These are phyloP conservation scores for Eupithecia vulgata DNA, from an alignment of 2,888 invertebrate genomes.

Conservation along the genomic window DNA sequence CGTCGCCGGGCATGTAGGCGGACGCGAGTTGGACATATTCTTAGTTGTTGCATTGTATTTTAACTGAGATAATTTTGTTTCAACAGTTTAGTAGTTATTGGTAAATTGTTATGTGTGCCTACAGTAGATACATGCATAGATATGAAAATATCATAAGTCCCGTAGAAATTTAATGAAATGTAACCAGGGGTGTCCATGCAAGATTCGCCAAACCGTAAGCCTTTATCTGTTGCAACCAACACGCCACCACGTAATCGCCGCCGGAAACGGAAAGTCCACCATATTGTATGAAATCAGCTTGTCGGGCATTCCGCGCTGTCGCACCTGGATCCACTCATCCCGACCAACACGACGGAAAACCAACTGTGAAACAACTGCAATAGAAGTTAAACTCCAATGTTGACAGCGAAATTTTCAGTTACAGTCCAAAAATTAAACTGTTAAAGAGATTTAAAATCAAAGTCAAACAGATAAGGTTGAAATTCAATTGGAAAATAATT, in stretches of 20 bases:
- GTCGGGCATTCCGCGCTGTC: conserved; percentile 79
- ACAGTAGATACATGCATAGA: not conserved
- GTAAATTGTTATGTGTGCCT: too few species aligned
- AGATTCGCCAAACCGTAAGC: conserved; percentile 44
- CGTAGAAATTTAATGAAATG: not conserved
- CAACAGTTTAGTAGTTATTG: too few species aligned
- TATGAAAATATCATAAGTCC: not conserved
- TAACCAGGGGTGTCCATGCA: conserved; percentile 28
- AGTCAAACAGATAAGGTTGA: conserved; percentile 48
- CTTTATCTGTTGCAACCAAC: conserved; percentile 51
- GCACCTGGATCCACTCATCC: conserved; percentile 60
- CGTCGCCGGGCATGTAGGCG: too few species aligned
- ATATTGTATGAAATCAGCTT: conserved; percentile 80
- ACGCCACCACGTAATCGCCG: conserved; percentile 70
- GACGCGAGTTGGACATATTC: too few species aligned
- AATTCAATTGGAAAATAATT: conserved; percentile 51
- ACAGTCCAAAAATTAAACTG: conserved; percentile 37
- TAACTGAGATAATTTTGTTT: too few species aligned
- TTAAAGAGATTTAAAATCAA: conserved; percentile 40
- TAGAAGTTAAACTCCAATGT: conserved; percentile 18
- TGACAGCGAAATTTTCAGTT: conserved; percentile 33
- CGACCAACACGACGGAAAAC: conserved; percentile 29
- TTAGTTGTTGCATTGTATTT: not conserved
- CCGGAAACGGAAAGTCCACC: conserved; percentile 80
- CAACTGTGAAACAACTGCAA: not conserved